Conservation (phyloP, 2,888 invertebrate genomes). For the Acronicta leporina region DNA sequence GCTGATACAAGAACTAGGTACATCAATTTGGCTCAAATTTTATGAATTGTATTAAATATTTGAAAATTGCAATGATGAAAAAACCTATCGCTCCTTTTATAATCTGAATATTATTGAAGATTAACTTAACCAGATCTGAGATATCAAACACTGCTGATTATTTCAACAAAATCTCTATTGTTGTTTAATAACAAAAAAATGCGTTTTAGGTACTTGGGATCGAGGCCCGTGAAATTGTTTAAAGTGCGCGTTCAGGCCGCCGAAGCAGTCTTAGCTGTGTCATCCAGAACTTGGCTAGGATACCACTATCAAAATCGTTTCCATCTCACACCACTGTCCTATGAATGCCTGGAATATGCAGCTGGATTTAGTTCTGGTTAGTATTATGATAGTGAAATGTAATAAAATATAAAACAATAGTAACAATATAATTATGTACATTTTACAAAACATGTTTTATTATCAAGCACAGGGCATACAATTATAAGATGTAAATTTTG, state of each 20-base stretch:
- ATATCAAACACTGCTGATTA: slow-evolving; percentile 11
- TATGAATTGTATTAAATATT: background rate
- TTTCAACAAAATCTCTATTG: background rate
- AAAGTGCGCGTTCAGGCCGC: slow-evolving; percentile 98
- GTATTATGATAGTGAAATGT: slow-evolving; percentile 3
- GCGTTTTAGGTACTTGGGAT: slow-evolving; percentile 93
- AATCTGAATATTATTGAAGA: slow-evolving; percentile 90
- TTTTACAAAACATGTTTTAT: no score
- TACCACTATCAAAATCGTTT: slow-evolving; percentile 99
- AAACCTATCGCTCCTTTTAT: slow-evolving; percentile 88
- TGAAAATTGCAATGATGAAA: slow-evolving; percentile 76
- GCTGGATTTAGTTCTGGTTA: slow-evolving; percentile 96
- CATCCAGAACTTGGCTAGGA: slow-evolving; percentile 99
- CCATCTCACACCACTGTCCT: slow-evolving; percentile 98
- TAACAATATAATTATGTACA: no score
- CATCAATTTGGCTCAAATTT: background rate
- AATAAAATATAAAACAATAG: no score
- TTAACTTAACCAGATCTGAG: slow-evolving; percentile 86
- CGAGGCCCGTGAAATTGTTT: slow-evolving; percentile 98
- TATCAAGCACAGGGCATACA: no score
- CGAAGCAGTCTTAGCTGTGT: slow-evolving; percentile 99
- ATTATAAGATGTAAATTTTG: no score
- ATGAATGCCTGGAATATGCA: slow-evolving; percentile 98
- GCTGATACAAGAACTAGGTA: slow-evolving; percentile 98
- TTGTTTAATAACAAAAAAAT: slow-evolving; percentile 1